Evolutionary conservation across 2,888 invertebrate species (phyloP).

Genomic region (Marasmarcha lunaedactyla): DNA sequence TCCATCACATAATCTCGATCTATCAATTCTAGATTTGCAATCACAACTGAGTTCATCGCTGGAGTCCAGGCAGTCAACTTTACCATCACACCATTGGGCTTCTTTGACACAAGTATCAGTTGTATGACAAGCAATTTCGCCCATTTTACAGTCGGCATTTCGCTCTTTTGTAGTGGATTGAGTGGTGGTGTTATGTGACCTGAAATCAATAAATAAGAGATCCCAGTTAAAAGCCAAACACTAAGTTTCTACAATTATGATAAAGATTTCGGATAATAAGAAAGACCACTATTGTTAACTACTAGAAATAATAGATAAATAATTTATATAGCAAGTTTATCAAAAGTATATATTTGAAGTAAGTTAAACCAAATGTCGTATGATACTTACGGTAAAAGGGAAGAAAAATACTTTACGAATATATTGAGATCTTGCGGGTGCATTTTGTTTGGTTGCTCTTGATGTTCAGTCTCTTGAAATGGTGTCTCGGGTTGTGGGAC

Average conservation of each 20-base stretch:
- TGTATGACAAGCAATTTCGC: conserved; percentile 32
- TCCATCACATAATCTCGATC: conserved; percentile 80
- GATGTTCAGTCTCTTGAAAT: no score
- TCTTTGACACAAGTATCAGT: conserved; percentile 64
- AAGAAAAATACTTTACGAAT: conserved; percentile 31
- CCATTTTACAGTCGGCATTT: conserved; percentile 34
- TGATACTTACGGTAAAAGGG: conserved; percentile 37
- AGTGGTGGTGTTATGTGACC: conserved; percentile 14
- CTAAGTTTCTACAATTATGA: no score
- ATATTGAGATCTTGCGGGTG: conserved; percentile 54
- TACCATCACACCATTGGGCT: conserved; percentile 77
- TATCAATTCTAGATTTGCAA: conserved; percentile 77
- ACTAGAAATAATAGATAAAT: no score
- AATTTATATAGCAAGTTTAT: no score
- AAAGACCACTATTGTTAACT: no score
- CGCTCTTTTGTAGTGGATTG: conserved; percentile 22
- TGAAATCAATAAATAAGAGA: not conserved
- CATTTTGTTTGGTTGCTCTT: not conserved
- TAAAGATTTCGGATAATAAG: no score
- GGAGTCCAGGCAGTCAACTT: conserved; percentile 79
- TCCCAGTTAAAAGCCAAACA: no score
- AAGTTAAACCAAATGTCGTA: no score
- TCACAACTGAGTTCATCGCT: conserved; percentile 83
- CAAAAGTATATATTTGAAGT: no score
- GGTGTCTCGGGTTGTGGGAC: no score